Evolutionary conservation across 2,113 vertebrate genomes (phyloP), one percentile per base, ranked within the genome.

Genomic region (Lepus americanus): DNA sequence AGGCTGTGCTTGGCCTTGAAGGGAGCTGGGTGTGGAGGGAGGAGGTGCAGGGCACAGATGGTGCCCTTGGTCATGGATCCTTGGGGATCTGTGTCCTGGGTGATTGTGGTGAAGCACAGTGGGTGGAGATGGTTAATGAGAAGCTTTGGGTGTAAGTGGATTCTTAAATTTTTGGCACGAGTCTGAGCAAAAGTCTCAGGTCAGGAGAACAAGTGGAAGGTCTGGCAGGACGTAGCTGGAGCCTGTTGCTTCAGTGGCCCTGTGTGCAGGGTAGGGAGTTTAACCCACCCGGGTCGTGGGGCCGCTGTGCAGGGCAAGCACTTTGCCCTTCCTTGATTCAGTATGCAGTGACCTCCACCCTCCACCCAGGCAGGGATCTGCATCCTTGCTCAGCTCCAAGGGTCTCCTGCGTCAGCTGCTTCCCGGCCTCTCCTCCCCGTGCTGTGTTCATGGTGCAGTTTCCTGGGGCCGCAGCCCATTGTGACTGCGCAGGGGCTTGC

Each of bases 61-160:
- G 13, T 49, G 39, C 70, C 0, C 0, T 36, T 3, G 29, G 27
- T 31, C 49, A 1, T 12, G 76, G 55, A 19, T 61, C 76, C 22
- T 44, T 22, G 49, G 55, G 39, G 17, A 14, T 66, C 64, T 77
- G 3, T 69, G 53, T 51, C 53, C 17, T 29, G 55, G 84, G 33
- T 17, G 9, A 1, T 87, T 78, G 27, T 87, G 66, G 64, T 90
- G 23, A 51, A 55, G 69, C 63, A 22, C 53, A 36, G 59, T 44
- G 36, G 70, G 9, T 59, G 20, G 72, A 90, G 44, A 14, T 33
- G 61, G 39, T 92, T 94, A 66, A 84, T 63, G 78, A 77, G 73
- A 90, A 78, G 49, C 66, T 84, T 55, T 96, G n/a, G n/a, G 55
- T 53, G 1, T 66, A 69, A 81, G 63, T 79, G 78, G 59, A 22